phyloP scores from a whole-genome alignment of 2,113 vertebrate species.

The Psilopsiagon aurifrons region DNA sequence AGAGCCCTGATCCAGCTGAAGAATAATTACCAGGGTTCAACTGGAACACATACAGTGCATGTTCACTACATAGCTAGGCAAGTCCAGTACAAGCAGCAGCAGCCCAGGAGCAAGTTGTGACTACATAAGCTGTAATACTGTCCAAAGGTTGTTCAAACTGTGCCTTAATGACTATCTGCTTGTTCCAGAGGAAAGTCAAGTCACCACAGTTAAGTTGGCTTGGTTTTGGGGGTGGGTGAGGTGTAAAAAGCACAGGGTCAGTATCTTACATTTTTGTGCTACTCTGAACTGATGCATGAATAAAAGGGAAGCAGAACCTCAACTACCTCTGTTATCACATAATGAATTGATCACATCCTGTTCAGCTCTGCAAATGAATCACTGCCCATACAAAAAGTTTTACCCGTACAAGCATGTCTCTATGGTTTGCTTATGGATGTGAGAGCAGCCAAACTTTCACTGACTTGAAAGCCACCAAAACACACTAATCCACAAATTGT shows the following conservation, averaged over 20 bases:
- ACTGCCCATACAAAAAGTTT: background rate
- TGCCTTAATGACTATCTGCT: background rate
- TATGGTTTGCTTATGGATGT: background rate
- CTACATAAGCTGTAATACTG: background rate
- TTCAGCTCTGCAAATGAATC: background rate
- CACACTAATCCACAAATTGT: background rate
- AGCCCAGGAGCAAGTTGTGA: background rate
- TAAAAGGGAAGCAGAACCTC: background rate
- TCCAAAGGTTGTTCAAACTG: background rate
- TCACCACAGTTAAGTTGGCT: background rate
- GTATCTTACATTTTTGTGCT: background rate
- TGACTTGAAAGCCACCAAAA: background rate
- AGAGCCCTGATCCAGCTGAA: background rate
- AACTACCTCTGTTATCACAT: background rate
- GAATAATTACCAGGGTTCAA: background rate
- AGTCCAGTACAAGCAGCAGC: background rate
- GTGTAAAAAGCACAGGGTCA: background rate
- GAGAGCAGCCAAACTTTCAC: background rate
- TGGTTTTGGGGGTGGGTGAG: background rate
- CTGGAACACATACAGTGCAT: background rate
- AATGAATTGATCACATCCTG: background rate
- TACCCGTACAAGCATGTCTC: background rate
- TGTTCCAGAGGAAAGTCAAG: background rate
- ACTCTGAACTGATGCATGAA: background rate
- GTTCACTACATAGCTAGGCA: background rate